Evolutionary conservation across 2,888 invertebrate species (phyloP), one percentile per base, ranked within the genome.

Genomic region (Podabrus alpinus): DNA sequence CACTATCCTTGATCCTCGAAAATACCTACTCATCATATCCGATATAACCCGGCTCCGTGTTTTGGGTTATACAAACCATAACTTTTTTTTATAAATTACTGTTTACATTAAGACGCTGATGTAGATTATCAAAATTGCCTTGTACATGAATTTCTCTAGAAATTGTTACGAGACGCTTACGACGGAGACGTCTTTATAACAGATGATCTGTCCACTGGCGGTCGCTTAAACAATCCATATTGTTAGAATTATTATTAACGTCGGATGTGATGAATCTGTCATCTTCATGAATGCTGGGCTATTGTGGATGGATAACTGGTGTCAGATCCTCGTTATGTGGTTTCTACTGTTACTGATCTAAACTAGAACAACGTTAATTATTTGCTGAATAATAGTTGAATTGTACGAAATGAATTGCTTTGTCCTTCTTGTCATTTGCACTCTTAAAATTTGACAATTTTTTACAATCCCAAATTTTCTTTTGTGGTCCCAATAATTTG

Each of bases 181-280:
- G 73, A 73, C 69, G 71, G 74, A 71, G 77, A 77, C 68, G 77
- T 76, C 77, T 78, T 81, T 82, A 80, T 83, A 83, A 82, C 81
- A 81, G 83, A 83, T 83, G 82, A 82, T 83, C 81, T 83, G 83
- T 84, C 82, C 80, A 74, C 79, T 73, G 82, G 80, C 79, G 80
- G 80, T 81, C 79, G 79, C 80, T 80, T 81, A 83, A 82, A 83
- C 83, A 82, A 83, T 81, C 83, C 82, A 82, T 82, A 84, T 83
- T 81, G 80, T 79, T 79, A 77, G 81, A 82, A 82, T 83, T 83
- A 83, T 82, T 83, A 84, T 84, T 84, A 85, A 84, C 83, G 84
- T 84, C 84, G 82, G 81, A 81, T 80, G 81, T 84, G 84, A 84
- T 83, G 84, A 83, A 84, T 85, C 84, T 83, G 84, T 84, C 84